Evolutionary conservation across 2,888 invertebrate species (phyloP).

Genomic region (Drosophila mimetica): DNA sequence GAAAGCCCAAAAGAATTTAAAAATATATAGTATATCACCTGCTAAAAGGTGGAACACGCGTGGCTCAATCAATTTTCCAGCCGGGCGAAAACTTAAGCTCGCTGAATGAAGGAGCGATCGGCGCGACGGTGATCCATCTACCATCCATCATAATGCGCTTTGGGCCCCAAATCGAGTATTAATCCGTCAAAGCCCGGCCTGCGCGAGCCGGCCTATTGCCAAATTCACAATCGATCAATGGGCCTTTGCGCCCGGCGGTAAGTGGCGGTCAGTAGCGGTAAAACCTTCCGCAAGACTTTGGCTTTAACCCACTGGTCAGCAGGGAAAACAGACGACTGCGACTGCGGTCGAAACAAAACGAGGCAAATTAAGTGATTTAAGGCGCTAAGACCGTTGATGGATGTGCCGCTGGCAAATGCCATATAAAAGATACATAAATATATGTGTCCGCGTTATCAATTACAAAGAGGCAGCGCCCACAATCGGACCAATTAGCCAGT

Average conservation of each 20-base stretch:
- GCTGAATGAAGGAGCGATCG: constrained; percentile 56
- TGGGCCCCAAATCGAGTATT: constrained; percentile 79
- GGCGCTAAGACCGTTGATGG: constrained; percentile 70
- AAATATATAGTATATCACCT: constrained; percentile 37
- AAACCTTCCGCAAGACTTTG: constrained; percentile 27
- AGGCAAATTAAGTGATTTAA: constrained; percentile 68
- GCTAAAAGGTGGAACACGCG: constrained; percentile 62
- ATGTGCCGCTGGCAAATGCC: constrained; percentile 62
- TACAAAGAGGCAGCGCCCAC: constrained; percentile 70
- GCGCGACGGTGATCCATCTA: constrained; percentile 69
- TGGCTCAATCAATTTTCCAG: constrained; percentile 75
- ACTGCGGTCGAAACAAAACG: no score
- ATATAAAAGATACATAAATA: constrained; percentile 9
- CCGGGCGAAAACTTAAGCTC: constrained; percentile 71
- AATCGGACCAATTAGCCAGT: constrained; percentile 66
- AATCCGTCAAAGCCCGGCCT: constrained; percentile 76
- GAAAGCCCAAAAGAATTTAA: constrained; percentile 1
- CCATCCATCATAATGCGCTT: constrained; percentile 78
- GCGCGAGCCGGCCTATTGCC: constrained; percentile 58
- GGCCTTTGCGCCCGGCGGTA: constrained; percentile 49
- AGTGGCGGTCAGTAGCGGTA: constrained; percentile 35
- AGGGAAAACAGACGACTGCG: no score
- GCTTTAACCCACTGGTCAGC: constrained; percentile 24
- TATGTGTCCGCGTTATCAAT: constrained; percentile 59
- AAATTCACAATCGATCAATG: constrained; percentile 78